phyloP scores from a whole-genome alignment of 1,140 invertebrate species.

The Halyomorpha halys region DNA sequence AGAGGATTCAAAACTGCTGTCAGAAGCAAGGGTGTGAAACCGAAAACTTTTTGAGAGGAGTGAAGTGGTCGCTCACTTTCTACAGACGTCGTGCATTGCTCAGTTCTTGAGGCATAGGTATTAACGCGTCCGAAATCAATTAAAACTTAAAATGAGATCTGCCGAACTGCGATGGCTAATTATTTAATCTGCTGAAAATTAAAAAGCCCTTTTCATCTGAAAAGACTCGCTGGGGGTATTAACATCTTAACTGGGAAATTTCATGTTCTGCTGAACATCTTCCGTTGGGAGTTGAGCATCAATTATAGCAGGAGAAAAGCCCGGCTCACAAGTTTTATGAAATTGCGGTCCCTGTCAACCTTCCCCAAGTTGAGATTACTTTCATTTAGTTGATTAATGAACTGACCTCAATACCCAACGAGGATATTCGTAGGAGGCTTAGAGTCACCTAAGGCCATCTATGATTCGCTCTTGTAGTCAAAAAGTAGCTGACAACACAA shows the following conservation, averaged over 20 bases:
- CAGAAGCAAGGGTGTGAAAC: no score
- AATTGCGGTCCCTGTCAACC: constrained; percentile 5
- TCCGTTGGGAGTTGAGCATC: constrained; percentile 4
- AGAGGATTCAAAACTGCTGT: no score
- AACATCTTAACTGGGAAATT: constrained; percentile 12
- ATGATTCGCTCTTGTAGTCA: no score
- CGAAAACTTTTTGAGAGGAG: no score
- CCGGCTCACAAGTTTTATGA: constrained; percentile 2
- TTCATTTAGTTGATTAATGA: constrained; percentile 10
- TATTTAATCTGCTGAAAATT: constrained; percentile 8
- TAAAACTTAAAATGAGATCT: constrained; percentile 14
- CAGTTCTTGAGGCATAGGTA: background rate
- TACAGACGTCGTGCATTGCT: background rate
- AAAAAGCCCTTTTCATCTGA: background rate
- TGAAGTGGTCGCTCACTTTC: no score
- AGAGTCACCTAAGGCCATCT: no score
- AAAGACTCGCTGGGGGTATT: background rate
- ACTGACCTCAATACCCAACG: background rate
- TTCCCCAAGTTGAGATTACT: constrained; percentile 7
- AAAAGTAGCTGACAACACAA: no score
- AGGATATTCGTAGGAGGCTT: no score
- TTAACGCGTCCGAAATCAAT: constrained; percentile 11
- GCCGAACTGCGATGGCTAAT: constrained; percentile 6
- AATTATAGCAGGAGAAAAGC: constrained; percentile 1
- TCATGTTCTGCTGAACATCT: constrained; percentile 8